Evolutionary conservation across 2,888 invertebrate genomes (phyloP), one percentile per base, ranked within the genome.

Genomic region (Hoplodrina ambigua): DNA sequence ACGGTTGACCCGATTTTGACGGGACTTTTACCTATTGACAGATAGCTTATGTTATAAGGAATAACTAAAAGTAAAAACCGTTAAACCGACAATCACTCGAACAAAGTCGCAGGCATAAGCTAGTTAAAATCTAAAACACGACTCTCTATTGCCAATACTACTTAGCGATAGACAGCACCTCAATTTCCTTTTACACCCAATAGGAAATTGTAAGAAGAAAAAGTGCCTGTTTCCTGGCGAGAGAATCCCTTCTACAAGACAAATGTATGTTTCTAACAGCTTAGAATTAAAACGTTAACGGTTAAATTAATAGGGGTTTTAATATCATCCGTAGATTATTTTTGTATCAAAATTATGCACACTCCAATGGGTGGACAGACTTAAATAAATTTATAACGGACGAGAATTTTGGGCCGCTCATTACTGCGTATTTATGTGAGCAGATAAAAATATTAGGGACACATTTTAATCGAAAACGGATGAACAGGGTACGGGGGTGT

Each of bases 401-500:
- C 90, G 94, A 94, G 94, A 95, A 94, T 94, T 93, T 91, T 86
- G 91, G 93, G 88, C 81, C 89, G 85, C 95, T 96, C 96, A 95
- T 96, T 96, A 95, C 93, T 84, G 91, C 78, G 94, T 95, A 95
- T 96, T 96, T 96, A 95, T 95, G 95, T 91, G 93, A 90, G 86
- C 88, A 95, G 95, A 96, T 96, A 96, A 96, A 95, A 96, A 95
- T 96, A 95, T 95, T 95, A 94, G 95, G 96, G 95, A 94, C 94
- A 94, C 89, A 87, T 92, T 91, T 93, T 94, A 94, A 95, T 95
- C 95, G 95, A 88, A 87, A 92, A 93, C 91, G 94, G 93, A 94
- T 95, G 95, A 94, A 90, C 92, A 91, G 86, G 88, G 89, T 87
- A 75, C 81, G 76, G 70, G 41, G 79, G 64, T 86, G 86, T 87